A percentile compares a stretch with the other conserved stretches of the same genome.
phyloP scores from a whole-genome alignment of 2,113 vertebrate genomes.

The Cebidichthys violaceus region DNA sequence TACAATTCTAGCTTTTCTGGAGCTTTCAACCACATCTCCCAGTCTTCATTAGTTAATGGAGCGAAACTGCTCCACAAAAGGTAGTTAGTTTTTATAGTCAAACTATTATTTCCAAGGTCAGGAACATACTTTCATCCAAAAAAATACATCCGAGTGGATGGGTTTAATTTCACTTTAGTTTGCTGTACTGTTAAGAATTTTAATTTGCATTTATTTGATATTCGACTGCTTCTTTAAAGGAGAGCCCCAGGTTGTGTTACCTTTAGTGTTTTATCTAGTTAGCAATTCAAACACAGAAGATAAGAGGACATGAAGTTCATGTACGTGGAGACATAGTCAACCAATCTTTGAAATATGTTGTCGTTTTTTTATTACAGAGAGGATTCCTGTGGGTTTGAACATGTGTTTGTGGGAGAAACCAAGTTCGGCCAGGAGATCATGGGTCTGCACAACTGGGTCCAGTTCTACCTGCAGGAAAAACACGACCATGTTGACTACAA shows the following conservation, averaged over 20 bases:
- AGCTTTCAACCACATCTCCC: neutral
- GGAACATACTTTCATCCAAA: neutral
- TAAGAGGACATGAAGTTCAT: neutral
- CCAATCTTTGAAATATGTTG: neutral
- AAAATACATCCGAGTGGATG: neutral
- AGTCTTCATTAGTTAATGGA: neutral
- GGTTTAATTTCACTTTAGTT: neutral
- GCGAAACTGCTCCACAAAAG: neutral
- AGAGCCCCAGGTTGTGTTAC: neutral
- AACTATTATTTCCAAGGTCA: too few species aligned
- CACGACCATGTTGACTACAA: slow-evolving; percentile 86
- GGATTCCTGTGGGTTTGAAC: slow-evolving; percentile 91
- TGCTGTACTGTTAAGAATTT: neutral
- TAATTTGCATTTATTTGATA: neutral
- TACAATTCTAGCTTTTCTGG: neutral
- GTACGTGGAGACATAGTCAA: neutral
- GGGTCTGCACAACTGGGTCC: slow-evolving; percentile 92
- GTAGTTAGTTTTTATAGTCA: too few species aligned
- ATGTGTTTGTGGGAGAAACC: slow-evolving; percentile 91
- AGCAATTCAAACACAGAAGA: slow-evolving; percentile 1
- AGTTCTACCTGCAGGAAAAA: slow-evolving; percentile 92
- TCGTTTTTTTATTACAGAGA: slow-evolving; percentile 71
- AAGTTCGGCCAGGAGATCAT: slow-evolving; percentile 82
- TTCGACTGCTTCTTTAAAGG: neutral
- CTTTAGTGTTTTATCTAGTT: neutral